These are phyloP conservation scores for Carassius carassius DNA, from an alignment of 2,113 vertebrate species.

Conservation along the genomic window DNA sequence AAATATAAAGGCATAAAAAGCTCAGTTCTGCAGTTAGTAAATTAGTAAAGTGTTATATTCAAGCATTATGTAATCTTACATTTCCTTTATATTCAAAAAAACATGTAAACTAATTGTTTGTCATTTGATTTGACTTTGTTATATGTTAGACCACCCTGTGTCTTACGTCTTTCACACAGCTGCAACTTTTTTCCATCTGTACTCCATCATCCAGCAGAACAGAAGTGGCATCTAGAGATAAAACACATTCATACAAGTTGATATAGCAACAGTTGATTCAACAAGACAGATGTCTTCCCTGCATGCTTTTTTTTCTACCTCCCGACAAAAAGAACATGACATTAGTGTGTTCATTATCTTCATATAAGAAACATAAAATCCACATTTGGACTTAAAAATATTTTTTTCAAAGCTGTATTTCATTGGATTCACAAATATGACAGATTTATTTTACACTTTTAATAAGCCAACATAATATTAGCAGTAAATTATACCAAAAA, in stretches of 20 bases:
- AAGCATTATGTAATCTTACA: neutral
- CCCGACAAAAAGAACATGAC: too few species aligned
- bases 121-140: neutral
- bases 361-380: too few species aligned
- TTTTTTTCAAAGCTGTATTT: neutral
- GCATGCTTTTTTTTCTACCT: neutral
- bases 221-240: constrained; percentile 42
- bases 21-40: constrained; percentile 19
- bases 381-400: too few species aligned
- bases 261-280: neutral
- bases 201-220: constrained; percentile 31
- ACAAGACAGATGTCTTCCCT: neutral
- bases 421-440: neutral
- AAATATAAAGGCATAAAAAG: neutral
- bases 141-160: constrained; percentile 43
- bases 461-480: neutral
- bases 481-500: neutral
- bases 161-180: constrained; percentile 47
- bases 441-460: neutral
- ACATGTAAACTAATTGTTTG: neutral
- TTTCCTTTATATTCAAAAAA: neutral
- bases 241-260: neutral
- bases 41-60: neutral
- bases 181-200: constrained; percentile 19
- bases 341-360: too few species aligned